Evolutionary conservation across 1,140 invertebrate genomes (phyloP), one percentile per base, ranked within the genome.

Genomic region (Ceratosolen solmsi): DNA sequence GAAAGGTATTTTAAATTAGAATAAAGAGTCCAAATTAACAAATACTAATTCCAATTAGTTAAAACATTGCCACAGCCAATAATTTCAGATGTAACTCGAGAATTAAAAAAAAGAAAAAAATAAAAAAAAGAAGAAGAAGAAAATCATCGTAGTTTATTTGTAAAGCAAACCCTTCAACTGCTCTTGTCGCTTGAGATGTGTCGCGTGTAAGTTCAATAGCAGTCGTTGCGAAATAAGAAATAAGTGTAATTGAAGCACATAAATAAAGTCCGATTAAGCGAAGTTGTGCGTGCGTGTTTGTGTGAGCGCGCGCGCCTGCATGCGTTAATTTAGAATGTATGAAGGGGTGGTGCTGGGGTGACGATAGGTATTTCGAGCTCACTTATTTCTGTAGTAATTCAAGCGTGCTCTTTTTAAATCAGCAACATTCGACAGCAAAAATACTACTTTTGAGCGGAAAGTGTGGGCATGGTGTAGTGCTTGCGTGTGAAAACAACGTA

Each of bases 361-460:
- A 63, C 79, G 33, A 49, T 30, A 84, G 41, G 56, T 84, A 86
- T 86, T 85, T 86, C 41, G 79, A 80, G 80, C 79, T 77, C 74
- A 78, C 54, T 86, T 85, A 85, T 85, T 86, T 86, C 80, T 73
- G 70, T 80, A 77, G 68, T 54, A 20, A 38, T 27, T 81, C 36
- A 36, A 79, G 81, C 71, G 72, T 74, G 36, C 71, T 82, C 70
- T 79, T 84, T 70, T 78, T 56, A 81, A 74, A 73, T 74, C 51
- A 80, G 30, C 17, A 54, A 36, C 17, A 72, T 72, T 60, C 38
- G 46, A 27, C 17, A 49, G 54, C 36, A 60, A 25, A 49, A 36
- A n/a, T 20, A 74, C 46, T 49, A 36, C 58, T 65, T 51, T 60
- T 30, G 46, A 33, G 20, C n/a, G 54, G 54, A 30, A 27, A 54